A percentile compares a stretch with the other conserved stretches of the same genome.
Conservation (phyloP, 1,140 invertebrate genomes). For the Galleria mellonella region DNA sequence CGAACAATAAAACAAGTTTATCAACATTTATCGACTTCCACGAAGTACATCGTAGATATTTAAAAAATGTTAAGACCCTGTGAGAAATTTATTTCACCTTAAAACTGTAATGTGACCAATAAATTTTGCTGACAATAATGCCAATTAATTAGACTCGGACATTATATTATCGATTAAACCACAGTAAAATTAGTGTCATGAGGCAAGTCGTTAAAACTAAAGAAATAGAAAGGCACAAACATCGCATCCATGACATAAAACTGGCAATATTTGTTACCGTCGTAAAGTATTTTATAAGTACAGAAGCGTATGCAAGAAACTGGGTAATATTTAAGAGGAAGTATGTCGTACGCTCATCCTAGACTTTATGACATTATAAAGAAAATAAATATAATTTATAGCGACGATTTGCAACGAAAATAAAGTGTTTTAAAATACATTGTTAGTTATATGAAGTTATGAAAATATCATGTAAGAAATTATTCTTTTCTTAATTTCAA, state of each 20-base stretch:
- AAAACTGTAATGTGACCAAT: too few relatives aligned
- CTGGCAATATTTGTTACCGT: conserved; percentile 38
- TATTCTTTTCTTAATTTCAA: too few relatives aligned
- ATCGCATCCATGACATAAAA: conserved; percentile 30
- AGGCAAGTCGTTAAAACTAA: conserved; percentile 18
- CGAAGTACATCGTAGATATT: too few relatives aligned
- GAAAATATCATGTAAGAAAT: too few relatives aligned
- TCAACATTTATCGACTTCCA: conserved; percentile 19
- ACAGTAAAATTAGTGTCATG: conserved; percentile 11
- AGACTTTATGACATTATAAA: neutral
- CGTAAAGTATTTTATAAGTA: conserved; percentile 44
- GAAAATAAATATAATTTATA: too few relatives aligned
- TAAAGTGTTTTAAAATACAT: too few relatives aligned
- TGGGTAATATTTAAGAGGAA: conserved; percentile 25
- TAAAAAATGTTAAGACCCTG: too few relatives aligned
- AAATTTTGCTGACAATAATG: too few relatives aligned
- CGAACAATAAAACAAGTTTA: conserved; percentile 36
- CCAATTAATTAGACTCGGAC: too few relatives aligned
- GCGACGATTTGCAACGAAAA: too few relatives aligned
- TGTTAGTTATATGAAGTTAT: too few relatives aligned
- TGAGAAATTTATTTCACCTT: too few relatives aligned
- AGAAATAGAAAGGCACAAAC: conserved; percentile 20
- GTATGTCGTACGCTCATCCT: conserved; percentile 16
- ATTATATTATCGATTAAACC: conserved; percentile 23
- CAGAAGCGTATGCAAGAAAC: conserved; percentile 14